Conservation (phyloP, 1,140 invertebrate genomes). For the Plutomurus gul region DNA sequence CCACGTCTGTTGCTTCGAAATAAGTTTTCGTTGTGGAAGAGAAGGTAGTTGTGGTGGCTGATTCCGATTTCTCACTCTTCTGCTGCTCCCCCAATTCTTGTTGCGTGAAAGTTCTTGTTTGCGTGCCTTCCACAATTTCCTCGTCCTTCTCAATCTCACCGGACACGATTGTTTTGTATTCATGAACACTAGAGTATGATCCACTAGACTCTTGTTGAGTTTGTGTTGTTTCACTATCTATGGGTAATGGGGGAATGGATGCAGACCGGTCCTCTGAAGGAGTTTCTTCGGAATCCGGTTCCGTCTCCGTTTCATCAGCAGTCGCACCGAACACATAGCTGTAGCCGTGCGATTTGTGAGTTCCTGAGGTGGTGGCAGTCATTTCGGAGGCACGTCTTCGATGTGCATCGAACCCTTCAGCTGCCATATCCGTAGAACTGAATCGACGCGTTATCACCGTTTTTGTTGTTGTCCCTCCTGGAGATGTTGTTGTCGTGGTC, state of each 20-base stretch:
- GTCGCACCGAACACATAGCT: constrained; percentile 41
- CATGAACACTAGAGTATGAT: not conserved
- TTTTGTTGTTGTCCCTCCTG: constrained; percentile 33
- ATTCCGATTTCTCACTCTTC: too few relatives aligned
- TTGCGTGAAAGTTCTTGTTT: too few relatives aligned
- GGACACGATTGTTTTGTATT: not conserved
- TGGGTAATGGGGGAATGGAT: not conserved
- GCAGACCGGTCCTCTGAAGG: constrained; percentile 11
- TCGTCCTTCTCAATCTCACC: not conserved
- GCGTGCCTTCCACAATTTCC: not conserved
- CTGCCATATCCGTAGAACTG: constrained; percentile 23
- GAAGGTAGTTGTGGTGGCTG: not conserved
- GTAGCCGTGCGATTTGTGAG: constrained; percentile 35
- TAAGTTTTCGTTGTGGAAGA: too few relatives aligned
- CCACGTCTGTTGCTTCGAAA: not conserved
- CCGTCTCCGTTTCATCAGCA: not conserved
- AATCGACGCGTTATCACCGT: constrained; percentile 42
- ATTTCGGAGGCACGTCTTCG: constrained; percentile 34
- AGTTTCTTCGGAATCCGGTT: not conserved
- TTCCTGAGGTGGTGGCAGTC: not conserved
- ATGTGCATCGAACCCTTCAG: not conserved
- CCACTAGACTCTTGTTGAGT: not conserved
- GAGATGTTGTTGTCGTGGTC: constrained; percentile 34
- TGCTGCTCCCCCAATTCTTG: too few relatives aligned
- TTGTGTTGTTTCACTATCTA: not conserved